Percentiles rank a stretch among this genome's conserved stretches.
These are phyloP conservation scores for Microtus ochrogaster DNA, from an alignment of 2,113 vertebrate genomes.

Conservation along the genomic window DNA sequence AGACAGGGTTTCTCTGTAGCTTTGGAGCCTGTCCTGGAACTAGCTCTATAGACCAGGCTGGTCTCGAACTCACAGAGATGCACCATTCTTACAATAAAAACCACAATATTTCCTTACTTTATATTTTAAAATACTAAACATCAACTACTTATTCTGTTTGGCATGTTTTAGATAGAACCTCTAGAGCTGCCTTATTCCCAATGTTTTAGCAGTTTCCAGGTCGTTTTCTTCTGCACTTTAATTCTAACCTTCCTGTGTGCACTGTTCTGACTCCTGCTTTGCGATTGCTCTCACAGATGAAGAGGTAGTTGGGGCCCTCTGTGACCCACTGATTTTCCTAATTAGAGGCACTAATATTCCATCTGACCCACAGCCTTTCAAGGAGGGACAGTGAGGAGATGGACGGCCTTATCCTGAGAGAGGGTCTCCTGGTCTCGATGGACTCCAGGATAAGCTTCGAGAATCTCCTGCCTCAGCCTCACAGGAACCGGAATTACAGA, in stretches of 20 bases:
- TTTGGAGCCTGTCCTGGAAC: too few relatives aligned
- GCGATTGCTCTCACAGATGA: background rate
- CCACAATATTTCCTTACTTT: background rate
- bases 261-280: background rate
- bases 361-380: background rate
- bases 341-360: background rate
- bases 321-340: background rate
- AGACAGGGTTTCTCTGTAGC: too few relatives aligned
- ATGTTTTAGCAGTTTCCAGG: background rate
- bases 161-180: background rate
- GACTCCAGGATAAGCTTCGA: background rate
- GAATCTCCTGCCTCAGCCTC: background rate
- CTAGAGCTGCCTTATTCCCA: background rate
- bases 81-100: slow-evolving; percentile 33
- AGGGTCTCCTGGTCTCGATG: background rate
- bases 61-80: too few relatives aligned
- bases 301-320: background rate
- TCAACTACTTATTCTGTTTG: background rate
- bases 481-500: background rate
- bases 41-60: too few relatives aligned
- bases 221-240: background rate
- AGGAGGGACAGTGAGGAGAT: fast-evolving
- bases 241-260: background rate
- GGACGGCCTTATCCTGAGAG: background rate
- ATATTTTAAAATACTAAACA: slow-evolving; percentile 9